Conservation (phyloP, 2,797 vertebrate species). For the Tympanoctomys barrerae region DNA sequence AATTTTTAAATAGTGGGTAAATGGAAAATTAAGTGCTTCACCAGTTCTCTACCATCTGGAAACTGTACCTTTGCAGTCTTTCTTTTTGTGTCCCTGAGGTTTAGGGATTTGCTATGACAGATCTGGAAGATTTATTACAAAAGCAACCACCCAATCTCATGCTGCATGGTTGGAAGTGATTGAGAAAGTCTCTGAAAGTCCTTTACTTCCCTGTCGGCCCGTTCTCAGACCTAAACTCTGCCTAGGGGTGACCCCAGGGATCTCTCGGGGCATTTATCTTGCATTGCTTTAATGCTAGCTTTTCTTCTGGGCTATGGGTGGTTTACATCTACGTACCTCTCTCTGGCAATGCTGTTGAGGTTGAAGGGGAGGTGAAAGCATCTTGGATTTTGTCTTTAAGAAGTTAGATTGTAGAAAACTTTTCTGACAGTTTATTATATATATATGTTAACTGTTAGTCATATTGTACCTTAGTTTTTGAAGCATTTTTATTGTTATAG, state of each 20-base stretch:
- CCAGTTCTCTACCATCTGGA: background rate
- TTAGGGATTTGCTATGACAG: background rate
- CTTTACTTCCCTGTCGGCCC: background rate
- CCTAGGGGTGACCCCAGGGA: background rate
- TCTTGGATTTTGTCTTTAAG: background rate
- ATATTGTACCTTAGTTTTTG: background rate
- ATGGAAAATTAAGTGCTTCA: conserved; percentile 31
- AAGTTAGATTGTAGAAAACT: background rate
- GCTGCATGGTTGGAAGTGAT: background rate
- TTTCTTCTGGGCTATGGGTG: background rate
- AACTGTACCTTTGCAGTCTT: background rate
- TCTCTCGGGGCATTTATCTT: background rate
- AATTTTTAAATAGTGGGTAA: background rate
- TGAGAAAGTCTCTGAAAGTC: background rate
- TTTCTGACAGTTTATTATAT: background rate
- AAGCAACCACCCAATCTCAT: background rate
- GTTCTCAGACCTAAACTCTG: background rate
- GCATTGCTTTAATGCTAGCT: background rate
- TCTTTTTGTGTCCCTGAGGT: too few species aligned
- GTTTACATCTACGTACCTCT: background rate
- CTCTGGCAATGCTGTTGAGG: background rate
- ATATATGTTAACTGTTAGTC: background rate
- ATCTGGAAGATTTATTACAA: background rate
- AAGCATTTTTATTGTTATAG: background rate
- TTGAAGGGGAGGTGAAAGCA: background rate